A percentile compares a stretch with the other conserved stretches of the same genome.
These are phyloP conservation scores for Plodia interpunctella DNA, from an alignment of 1,140 invertebrate genomes.

Conservation along the genomic window DNA sequence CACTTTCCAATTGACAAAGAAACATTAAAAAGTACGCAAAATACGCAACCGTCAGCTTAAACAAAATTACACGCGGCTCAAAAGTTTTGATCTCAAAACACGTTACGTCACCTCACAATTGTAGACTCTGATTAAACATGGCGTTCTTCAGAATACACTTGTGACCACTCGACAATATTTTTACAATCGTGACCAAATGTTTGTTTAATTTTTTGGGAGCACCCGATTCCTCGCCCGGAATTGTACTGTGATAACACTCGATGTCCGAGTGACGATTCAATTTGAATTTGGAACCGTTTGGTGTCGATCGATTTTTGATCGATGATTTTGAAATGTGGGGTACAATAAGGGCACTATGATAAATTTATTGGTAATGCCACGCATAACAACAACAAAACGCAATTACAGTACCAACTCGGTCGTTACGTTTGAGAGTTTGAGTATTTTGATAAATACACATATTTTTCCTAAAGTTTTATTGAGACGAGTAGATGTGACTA, in stretches of 20 bases:
- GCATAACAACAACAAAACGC: too few relatives aligned
- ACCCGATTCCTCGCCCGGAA: constrained; percentile 16
- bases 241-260: constrained; percentile 22
- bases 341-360: too few relatives aligned
- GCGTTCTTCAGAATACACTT: not conserved
- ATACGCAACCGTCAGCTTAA: not conserved
- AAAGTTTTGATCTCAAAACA: not conserved
- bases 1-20: too few relatives aligned
- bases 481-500: too few relatives aligned
- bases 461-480: too few relatives aligned
- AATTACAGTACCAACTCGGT: too few relatives aligned
- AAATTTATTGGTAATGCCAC: too few relatives aligned
- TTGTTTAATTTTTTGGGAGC: constrained; percentile 26
- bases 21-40: not conserved
- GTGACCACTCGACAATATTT: constrained; percentile 5
- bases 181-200: constrained; percentile 22
- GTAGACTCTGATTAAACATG: constrained; percentile 1
- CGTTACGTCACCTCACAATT: not conserved
- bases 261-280: constrained; percentile 3
- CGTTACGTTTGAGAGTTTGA: too few relatives aligned
- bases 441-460: too few relatives aligned
- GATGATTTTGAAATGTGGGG: not conserved
- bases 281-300: not conserved
- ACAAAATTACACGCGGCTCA: not conserved
- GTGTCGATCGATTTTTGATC: not conserved